Percentiles rank a stretch among this genome's conserved stretches.
phyloP scores from a whole-genome alignment of 2,797 vertebrate genomes.

The Sciaenops ocellatus region DNA sequence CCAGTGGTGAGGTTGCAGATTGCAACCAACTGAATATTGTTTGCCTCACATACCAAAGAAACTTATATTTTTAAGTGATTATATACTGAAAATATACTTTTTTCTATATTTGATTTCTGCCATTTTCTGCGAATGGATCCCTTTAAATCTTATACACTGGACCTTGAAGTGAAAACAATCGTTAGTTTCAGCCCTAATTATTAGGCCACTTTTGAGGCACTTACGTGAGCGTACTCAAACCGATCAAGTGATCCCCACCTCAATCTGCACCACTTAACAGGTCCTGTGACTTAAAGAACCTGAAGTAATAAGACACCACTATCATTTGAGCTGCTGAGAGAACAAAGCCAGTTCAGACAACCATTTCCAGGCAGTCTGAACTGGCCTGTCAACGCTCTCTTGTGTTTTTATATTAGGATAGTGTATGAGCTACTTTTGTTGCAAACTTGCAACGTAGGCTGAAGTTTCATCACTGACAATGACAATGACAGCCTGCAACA shows the following conservation, averaged over 20 bases:
- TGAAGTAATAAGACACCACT: constrained; percentile 23
- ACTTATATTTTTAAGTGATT: no score
- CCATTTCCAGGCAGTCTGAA: constrained; percentile 20
- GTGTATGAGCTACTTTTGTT: constrained; percentile 10
- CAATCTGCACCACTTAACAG: constrained; percentile 1
- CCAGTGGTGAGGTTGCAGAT: no score
- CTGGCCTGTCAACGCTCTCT: no score
- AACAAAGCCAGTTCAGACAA: constrained; percentile 57
- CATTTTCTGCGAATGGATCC: no score
- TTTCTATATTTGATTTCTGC: no score
- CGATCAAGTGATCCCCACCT: not conserved
- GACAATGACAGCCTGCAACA: not conserved
- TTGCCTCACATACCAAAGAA: no score
- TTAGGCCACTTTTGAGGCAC: not conserved
- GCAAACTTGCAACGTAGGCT: constrained; percentile 1
- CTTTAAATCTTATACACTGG: no score
- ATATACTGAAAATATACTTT: no score
- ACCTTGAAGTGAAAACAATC: no score
- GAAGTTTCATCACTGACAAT: constrained; percentile 18
- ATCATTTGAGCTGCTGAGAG: constrained; percentile 1
- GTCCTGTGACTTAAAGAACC: constrained; percentile 11
- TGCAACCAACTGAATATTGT: no score
- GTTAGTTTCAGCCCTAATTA: not conserved
- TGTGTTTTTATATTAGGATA: constrained; percentile 1
- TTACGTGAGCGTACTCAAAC: not conserved